These are phyloP conservation scores for Phymatocera aterrima DNA, from an alignment of 2,888 invertebrate genomes.

Conservation along the genomic window DNA sequence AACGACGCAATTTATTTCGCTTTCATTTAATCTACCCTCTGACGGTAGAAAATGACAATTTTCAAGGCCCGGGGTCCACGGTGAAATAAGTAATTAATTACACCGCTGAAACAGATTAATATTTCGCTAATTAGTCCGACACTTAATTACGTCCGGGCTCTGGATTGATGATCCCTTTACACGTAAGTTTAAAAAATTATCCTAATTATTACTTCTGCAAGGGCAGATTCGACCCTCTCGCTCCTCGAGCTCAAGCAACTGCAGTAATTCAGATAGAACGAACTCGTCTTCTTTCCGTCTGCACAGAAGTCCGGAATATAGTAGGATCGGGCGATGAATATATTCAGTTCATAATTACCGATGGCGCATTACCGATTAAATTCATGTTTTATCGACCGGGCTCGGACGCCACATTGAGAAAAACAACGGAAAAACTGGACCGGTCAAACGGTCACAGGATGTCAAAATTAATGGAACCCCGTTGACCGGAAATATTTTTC, in stretches of 20 bases:
- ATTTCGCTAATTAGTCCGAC: slow-evolving; percentile 48
- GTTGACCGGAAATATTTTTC: slow-evolving; percentile 13
- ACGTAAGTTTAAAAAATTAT: slow-evolving; percentile 45
- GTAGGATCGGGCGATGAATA: slow-evolving; percentile 30
- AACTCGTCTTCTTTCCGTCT: background rate
- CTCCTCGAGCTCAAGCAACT: slow-evolving; percentile 18
- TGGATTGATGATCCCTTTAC: slow-evolving; percentile 44
- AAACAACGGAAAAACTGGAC: background rate
- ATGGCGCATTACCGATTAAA: too few relatives aligned
- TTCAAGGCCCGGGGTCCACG: slow-evolving; percentile 30
- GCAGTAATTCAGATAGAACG: slow-evolving; percentile 21
- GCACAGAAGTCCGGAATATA: background rate
- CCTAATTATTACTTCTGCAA: slow-evolving; percentile 30
- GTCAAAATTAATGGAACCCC: background rate
- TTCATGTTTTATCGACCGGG: background rate
- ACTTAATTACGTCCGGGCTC: slow-evolving; percentile 42
- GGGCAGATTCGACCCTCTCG: slow-evolving; percentile 32
- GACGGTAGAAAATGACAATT: slow-evolving; percentile 35
- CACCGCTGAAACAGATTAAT: slow-evolving; percentile 46
- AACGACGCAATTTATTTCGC: slow-evolving; percentile 42
- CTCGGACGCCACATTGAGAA: background rate
- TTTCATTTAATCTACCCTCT: slow-evolving; percentile 39
- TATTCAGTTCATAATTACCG: too few relatives aligned
- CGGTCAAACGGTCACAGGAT: background rate
- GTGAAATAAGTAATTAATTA: slow-evolving; percentile 47